Evolutionary conservation across 2,113 vertebrate genomes (phyloP).

Genomic region (Pogonocichla stellata): DNA sequence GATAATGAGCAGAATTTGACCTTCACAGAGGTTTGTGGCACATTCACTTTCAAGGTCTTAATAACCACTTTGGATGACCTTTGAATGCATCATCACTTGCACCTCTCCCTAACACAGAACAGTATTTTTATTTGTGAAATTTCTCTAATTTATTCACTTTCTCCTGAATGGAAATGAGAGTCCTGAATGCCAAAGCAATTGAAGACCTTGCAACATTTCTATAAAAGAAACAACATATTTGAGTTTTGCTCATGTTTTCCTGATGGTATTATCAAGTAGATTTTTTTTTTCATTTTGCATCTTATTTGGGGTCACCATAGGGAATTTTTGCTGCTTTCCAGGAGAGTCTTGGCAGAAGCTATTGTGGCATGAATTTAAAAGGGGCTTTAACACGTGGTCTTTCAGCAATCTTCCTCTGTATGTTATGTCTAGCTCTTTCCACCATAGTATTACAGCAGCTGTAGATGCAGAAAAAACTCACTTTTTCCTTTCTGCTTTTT

Average conservation of each 20-base stretch:
- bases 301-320: background rate
- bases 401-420: background rate
- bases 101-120: background rate
- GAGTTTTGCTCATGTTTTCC: background rate
- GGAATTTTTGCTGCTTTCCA: background rate
- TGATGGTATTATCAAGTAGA: background rate
- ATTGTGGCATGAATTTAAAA: background rate
- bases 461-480: background rate
- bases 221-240: background rate
- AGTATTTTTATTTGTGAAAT: background rate
- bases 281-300: background rate
- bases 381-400: background rate
- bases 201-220: background rate
- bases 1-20: background rate
- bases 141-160: background rate
- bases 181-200: background rate
- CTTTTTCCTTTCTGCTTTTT: constrained; percentile 14
- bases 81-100: accelerated
- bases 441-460: background rate
- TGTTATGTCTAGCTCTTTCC: background rate
- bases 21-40: background rate
- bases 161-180: background rate
- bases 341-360: background rate
- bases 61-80: background rate
- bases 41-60: background rate